Evolutionary conservation across 1,140 invertebrate genomes (phyloP), one percentile per base, ranked within the genome.

Genomic region (Oppia nitens): DNA sequence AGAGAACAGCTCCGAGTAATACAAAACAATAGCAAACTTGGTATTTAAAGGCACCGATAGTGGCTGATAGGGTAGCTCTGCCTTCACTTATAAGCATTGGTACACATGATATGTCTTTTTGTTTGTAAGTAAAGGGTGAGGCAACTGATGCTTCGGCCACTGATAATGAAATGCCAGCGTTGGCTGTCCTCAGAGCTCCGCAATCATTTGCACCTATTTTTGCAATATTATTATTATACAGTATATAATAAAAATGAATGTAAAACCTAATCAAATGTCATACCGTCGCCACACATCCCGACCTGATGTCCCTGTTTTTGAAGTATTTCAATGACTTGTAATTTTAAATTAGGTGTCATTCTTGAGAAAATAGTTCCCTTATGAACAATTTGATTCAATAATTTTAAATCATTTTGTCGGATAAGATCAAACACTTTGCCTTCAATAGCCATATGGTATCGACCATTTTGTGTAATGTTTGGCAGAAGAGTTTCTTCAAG

Each of bases 1-100:
- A 82, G 67, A 95, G 81, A n/a, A 94, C 86, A 11, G 88, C 86
- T 55, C 87, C 78, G 69, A 96, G 95, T 72, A 96, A 89, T 24
- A 87, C 92, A 4, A 96, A 75, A 45, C 85, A 89, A 71, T 96
- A 97, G 48, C 84, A 81, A n/a, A 90, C 89, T 91, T 96, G 96
- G 72, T 94, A 96, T 68, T 98, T 97, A 73, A 98, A 98, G 50
- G 96, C 84, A 2, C 90, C 89, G 74, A 98, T 95, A 24, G 87
- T 91, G 0, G 94, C 98, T 4, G 88, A 83, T 6, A 99, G 72
- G 0, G 95, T 90, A 23, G 88, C 88, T 4, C 94, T 76, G 0
- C 95, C 95, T 75, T 98, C 90, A 26, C 80, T 74, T 27, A 96
- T 84, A 0, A 97, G 79, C 48, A 79, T 79, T 2, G 86, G 81